phyloP scores from a whole-genome alignment of 2,888 invertebrate species.

The Ametastegia equiseti region DNA sequence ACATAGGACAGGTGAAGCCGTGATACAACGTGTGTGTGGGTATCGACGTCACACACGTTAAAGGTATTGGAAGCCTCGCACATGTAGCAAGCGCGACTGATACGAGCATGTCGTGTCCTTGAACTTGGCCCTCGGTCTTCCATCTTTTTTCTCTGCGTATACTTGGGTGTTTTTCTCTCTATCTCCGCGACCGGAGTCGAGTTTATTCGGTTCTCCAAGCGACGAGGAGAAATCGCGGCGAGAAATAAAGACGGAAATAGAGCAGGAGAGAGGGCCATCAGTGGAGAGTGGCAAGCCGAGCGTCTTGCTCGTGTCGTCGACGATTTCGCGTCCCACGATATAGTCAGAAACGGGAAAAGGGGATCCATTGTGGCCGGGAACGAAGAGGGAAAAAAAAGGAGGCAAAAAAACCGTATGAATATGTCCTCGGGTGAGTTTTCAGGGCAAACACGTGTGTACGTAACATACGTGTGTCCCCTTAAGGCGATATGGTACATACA shows the following conservation, averaged over 20 bases:
- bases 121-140: background rate
- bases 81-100: no score
- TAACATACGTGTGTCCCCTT: background rate
- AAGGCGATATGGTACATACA: background rate
- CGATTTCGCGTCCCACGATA: background rate
- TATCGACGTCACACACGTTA: no score
- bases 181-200: background rate
- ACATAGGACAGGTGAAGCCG: no score
- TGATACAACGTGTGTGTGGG: no score
- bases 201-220: background rate
- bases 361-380: background rate
- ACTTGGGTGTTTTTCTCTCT: background rate
- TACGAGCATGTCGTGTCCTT: background rate
- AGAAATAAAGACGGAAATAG: background rate
- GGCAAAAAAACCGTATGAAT: background rate
- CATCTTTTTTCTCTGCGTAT: background rate
- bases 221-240: background rate
- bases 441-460: background rate
- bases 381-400: background rate
- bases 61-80: no score
- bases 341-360: background rate
- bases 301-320: background rate
- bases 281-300: background rate
- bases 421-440: slow-evolving; percentile 12
- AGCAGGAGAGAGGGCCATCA: background rate